These are phyloP conservation scores for Gila orcuttii DNA, from an alignment of 2,113 vertebrate species.

Conservation along the genomic window DNA sequence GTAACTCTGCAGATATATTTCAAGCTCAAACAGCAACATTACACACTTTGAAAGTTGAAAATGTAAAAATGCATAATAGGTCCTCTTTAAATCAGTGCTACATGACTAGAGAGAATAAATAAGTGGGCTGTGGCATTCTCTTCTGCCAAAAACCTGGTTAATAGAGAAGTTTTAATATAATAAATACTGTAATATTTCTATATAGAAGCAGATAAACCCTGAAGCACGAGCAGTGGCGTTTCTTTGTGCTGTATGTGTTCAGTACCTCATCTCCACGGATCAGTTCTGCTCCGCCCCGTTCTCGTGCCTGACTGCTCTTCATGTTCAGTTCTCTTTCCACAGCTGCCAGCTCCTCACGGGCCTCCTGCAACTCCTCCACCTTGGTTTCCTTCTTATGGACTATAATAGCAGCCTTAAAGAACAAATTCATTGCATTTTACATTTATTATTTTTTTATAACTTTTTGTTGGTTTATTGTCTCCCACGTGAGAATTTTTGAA, in stretches of 20 bases:
- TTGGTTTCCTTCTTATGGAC: slow-evolving; percentile 91
- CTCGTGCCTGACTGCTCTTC: slow-evolving; percentile 79
- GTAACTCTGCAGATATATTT: too few relatives aligned
- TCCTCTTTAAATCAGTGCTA: not conserved
- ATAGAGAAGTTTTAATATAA: not conserved
- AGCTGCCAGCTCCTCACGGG: slow-evolving; percentile 84
- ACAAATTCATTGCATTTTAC: slow-evolving; percentile 35
- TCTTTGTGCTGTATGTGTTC: slow-evolving; percentile 1
- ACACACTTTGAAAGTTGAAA: too few relatives aligned
- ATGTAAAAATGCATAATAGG: too few relatives aligned
- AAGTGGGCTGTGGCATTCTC: not conserved
- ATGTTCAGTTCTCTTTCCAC: slow-evolving; percentile 81
- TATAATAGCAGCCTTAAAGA: slow-evolving; percentile 88
- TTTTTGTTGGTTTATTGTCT: not conserved
- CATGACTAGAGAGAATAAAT: not conserved
- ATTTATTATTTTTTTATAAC: not conserved
- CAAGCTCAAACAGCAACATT: too few relatives aligned
- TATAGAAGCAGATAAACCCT: not conserved
- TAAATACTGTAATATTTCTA: not conserved
- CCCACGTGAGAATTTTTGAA: not conserved
- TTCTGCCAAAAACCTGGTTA: not conserved
- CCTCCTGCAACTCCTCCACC: slow-evolving; percentile 92
- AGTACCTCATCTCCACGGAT: slow-evolving; percentile 89
- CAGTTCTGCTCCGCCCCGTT: slow-evolving; percentile 79
- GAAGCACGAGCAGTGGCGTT: not conserved